Percentiles rank a stretch among this genome's conserved stretches.
Evolutionary conservation across 2,797 vertebrate genomes (phyloP).

Genomic region (Hemitrygon akajei): DNA sequence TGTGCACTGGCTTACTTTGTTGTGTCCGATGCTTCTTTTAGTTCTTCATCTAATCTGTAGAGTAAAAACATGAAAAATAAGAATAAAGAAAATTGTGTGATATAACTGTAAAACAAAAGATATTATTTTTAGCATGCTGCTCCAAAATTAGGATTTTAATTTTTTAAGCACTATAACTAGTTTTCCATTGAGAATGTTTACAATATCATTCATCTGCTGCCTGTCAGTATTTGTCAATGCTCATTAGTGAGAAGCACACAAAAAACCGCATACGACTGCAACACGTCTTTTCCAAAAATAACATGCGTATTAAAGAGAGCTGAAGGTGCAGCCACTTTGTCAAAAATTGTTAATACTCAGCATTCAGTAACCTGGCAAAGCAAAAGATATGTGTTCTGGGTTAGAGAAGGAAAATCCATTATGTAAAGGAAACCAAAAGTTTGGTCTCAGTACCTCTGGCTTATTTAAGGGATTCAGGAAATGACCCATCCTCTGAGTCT

Average conservation of each 20-base stretch:
- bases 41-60: constrained; percentile 83
- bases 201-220: background rate
- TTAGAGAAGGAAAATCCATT: background rate
- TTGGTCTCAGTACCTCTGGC: constrained; percentile 60
- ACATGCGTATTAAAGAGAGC: constrained; percentile 36
- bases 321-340: constrained; percentile 14
- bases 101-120: constrained; percentile 59
- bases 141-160: background rate
- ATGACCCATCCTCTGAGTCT: background rate
- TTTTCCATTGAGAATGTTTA: background rate
- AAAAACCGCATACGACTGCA: background rate
- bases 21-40: constrained; percentile 77
- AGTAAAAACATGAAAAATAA: constrained; percentile 48
- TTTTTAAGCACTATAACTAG: background rate
- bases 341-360: constrained; percentile 32
- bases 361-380: constrained; percentile 30
- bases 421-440: constrained; percentile 41
- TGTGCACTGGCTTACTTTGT: constrained; percentile 70
- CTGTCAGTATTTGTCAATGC: constrained; percentile 11
- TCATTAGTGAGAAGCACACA: background rate
- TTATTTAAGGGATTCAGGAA: constrained; percentile 44
- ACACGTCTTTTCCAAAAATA: background rate
- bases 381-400: constrained; percentile 19
- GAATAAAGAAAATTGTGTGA: constrained; percentile 55
- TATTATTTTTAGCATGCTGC: constrained; percentile 41